Evolutionary conservation across 2,797 vertebrate genomes (phyloP), one percentile per base, ranked within the genome.

Genomic region (Lutjanus campechanus): DNA sequence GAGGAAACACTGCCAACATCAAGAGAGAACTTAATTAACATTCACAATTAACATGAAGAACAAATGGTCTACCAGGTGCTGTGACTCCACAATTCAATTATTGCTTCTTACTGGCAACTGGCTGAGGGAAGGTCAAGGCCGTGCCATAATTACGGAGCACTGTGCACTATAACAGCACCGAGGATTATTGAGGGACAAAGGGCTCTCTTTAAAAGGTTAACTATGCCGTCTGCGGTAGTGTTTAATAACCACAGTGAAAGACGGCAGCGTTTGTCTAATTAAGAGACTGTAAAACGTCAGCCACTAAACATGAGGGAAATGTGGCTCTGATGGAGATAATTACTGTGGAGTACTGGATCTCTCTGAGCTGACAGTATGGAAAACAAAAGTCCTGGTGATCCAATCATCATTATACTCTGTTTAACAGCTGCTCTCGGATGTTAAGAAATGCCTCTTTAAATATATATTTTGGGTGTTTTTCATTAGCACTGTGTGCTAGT

Each of bases 1-100:
- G 22, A 54, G 72, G 64, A 87, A 91, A 86, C 46, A 15, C 46
- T 20, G 68, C 65, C 73, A 67, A 69, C 69, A 49, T 83, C 73
- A 82, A 82, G 61, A 69, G 22, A 82, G 60, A 91, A 87, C 87
- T 76, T 81, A 81, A 92, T 90, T 92, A 92, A 87, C 84, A 81
- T 85, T 86, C 77, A 86, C 82, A 90, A 91, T 91, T 86, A 93
- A 83, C 86, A 89, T 68, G 46, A 64, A 85, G 78, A 84, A 89
- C 73, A 89, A 92, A 92, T 86, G 73, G 64, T 71, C 73, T 60
- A 85, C 58, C 86, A 85, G 87, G 82, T 91, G 86, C 77, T 91
- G 84, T 69, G 77, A 87, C 83, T 73, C 77, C 51, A 77, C 79
- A 82, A 88, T 91, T 91, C 72, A 91, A 91, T 94, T 89, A 88